Evolutionary conservation across 2,888 invertebrate species (phyloP).

Genomic region (Cheilosia scutellata): DNA sequence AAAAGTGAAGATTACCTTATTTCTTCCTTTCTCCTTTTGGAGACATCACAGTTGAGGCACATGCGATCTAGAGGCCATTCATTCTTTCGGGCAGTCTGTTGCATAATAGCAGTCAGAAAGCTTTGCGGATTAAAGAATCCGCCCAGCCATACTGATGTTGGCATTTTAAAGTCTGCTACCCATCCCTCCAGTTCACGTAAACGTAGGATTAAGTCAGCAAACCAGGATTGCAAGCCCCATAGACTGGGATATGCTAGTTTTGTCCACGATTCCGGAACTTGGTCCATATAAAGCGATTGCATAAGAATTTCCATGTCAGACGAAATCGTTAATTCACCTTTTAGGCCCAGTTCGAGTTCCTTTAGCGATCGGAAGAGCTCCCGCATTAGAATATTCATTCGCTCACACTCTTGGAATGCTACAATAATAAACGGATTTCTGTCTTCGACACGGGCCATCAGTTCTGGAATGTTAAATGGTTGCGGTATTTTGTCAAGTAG

Average conservation of each 20-base stretch:
- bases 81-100: constrained; percentile 97
- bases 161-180: constrained; percentile 95
- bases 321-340: constrained; percentile 97
- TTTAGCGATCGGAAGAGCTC: constrained; percentile 92
- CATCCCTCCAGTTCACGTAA: constrained; percentile 93
- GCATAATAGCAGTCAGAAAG: constrained; percentile 98
- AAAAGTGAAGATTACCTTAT: constrained; percentile 86
- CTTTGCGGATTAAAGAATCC: constrained; percentile 99
- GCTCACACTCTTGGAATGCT: constrained; percentile 96
- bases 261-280: constrained; percentile 94
- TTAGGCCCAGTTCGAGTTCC: constrained; percentile 94
- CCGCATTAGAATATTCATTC: constrained; percentile 94
- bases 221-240: constrained; percentile 93
- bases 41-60: constrained; percentile 97
- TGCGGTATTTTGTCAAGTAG: constrained; percentile 94
- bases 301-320: constrained; percentile 95
- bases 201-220: constrained; percentile 92
- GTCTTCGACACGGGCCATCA: constrained; percentile 94
- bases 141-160: constrained; percentile 95
- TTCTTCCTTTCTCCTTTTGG: constrained; percentile 94
- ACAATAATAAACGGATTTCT: constrained; percentile 96
- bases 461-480: constrained; percentile 93
- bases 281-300: constrained; percentile 94
- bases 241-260: constrained; percentile 95
- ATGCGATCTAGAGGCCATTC: constrained; percentile 98